Base-by-base conservation (phyloP, 2,797 vertebrate species). In the Hippopotamyrus pictus region DNA sequence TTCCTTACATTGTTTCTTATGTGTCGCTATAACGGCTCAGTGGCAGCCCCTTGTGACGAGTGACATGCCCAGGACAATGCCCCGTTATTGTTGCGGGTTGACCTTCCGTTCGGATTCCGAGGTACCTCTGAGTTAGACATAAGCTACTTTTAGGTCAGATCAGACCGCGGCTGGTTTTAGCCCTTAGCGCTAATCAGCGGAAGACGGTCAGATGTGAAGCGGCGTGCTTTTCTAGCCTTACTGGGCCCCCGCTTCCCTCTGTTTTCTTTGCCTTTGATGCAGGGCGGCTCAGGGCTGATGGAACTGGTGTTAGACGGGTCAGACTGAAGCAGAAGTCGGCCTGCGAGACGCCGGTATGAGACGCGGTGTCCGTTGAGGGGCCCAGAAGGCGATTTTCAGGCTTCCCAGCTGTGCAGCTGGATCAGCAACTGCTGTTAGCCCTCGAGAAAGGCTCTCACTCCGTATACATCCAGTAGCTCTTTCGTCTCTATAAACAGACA, bases 261-360 rank as follows among this genome's bases (percentile, higher is more conserved):
- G 8, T 41, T 87, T 87, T 88, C 53, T 41, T 11, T 85, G 90
- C 82, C 62, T 50, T 85, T 53, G 50, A 89, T 89, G 91, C 84
- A 41, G 19, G 83, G 91, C 84, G 89, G 90, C 90, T 92, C 91
- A 59, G 84, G 89, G 92, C 88, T 91, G 91, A 91, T 92, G 91
- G 90, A 90, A 88, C 91, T 90, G 92, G 88, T 5, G 90, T 88
- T 50, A 88, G 84, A 90, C 90, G 91, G 83, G 89, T 92, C 90
- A 90, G 92, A 91, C 91, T 91, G 93, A 94, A 94, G 90, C 89
- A 95, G 95, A 94, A 69, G 91, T 93, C 92, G 91, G 92, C 92
- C 92, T 59, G 29, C 57, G 8, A 46, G 29, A 29, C 12, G 33
- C 17, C 14, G 7, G 53, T 59, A 87, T 87, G n/a, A 37, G 33